Conservation (phyloP, 2,113 vertebrate genomes). For the Tauraco erythrolophus region DNA sequence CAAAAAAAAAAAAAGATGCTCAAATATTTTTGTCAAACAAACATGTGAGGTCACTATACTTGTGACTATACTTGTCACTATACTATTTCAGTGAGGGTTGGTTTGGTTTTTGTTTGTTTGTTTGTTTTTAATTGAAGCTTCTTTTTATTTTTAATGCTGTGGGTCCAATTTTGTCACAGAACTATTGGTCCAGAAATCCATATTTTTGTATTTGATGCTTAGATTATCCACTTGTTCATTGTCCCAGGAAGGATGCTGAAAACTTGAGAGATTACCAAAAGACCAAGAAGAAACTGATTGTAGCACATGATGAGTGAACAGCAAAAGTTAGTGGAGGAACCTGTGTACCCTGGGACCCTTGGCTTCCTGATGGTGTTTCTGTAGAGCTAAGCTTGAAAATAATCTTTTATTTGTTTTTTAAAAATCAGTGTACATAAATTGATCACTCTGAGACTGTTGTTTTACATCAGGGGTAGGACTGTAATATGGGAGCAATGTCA, state of each 20-base stretch:
- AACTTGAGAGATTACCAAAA: not conserved
- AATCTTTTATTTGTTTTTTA: not conserved
- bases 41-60: not conserved
- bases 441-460: not conserved
- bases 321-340: not conserved
- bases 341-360: not conserved
- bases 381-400: not conserved
- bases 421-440: not conserved
- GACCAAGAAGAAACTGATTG: not conserved
- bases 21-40: not conserved
- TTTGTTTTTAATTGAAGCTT: not conserved
- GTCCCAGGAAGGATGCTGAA: not conserved
- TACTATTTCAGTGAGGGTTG: not conserved
- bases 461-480: not conserved
- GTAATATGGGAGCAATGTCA: not conserved
- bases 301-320: not conserved
- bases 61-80: not conserved
- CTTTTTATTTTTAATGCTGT: not conserved
- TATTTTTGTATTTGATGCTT: not conserved
- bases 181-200: not conserved
- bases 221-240: not conserved
- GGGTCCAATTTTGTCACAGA: not conserved
- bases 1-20: not conserved
- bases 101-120: not conserved
- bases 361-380: not conserved